Percentiles rank a stretch among this genome's conserved stretches.
phyloP scores from a whole-genome alignment of 2,113 vertebrate species.

The Fukomys damarensis region DNA sequence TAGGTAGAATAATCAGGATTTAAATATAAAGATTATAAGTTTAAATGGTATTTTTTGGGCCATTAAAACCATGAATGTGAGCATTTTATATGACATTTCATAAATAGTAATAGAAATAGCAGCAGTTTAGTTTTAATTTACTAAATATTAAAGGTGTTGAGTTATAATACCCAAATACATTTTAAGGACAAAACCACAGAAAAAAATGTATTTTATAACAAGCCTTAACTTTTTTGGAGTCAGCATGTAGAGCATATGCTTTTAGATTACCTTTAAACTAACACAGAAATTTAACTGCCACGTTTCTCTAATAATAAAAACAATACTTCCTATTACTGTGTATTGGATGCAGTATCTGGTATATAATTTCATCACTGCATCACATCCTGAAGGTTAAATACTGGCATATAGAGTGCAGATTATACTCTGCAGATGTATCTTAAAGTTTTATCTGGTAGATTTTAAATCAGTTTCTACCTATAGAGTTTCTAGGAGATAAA shows the following conservation, averaged over 20 bases:
- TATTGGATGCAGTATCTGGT: slow-evolving; percentile 27
- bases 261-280: not conserved
- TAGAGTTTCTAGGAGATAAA: not conserved
- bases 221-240: not conserved
- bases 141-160: slow-evolving; percentile 8
- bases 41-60: slow-evolving; percentile 53
- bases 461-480: not conserved
- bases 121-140: slow-evolving; percentile 6
- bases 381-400: not conserved
- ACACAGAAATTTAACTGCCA: not conserved
- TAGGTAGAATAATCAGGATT: slow-evolving; percentile 75
- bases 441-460: not conserved
- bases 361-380: slow-evolving; percentile 8
- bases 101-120: slow-evolving; percentile 36
- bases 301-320: not conserved
- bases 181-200: slow-evolving; percentile 33
- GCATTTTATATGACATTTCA: slow-evolving; percentile 56
- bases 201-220: not conserved
- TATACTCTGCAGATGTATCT: not conserved
- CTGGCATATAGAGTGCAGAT: not conserved
- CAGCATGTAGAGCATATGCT: not conserved
- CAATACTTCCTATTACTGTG: not conserved
- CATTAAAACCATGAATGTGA: slow-evolving; percentile 53
- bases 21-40: slow-evolving; percentile 69
- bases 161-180: slow-evolving; percentile 8